Percentiles rank a stretch among this genome's conserved stretches.
Conservation (phyloP, 2,888 invertebrate species). For the Monochamus alternatus region DNA sequence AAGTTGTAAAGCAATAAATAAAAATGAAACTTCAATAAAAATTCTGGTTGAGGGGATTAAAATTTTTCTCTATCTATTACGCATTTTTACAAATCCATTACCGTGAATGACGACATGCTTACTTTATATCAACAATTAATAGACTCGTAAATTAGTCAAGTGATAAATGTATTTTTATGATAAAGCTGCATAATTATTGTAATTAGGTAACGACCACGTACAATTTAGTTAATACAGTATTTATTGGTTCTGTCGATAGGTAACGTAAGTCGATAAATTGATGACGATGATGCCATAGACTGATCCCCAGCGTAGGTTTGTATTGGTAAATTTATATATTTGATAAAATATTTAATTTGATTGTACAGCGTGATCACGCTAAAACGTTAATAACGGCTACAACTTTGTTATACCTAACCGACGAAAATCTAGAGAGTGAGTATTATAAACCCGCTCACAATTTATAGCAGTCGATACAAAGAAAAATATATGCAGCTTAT, state of each 20-base stretch:
- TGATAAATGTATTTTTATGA: not conserved
- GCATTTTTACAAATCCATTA: conserved; percentile 6
- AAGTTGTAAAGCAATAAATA: not conserved
- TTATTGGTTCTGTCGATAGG: not conserved
- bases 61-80: not conserved
- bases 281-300: not conserved
- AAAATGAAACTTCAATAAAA: not conserved
- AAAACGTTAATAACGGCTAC: too few relatives aligned
- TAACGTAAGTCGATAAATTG: not conserved
- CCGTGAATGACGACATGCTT: not conserved
- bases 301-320: not conserved
- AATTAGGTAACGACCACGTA: not conserved
- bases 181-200: not conserved
- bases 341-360: too few relatives aligned
- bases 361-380: too few relatives aligned
- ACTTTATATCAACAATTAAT: not conserved
- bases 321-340: too few relatives aligned
- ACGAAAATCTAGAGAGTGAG: too few relatives aligned
- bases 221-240: not conserved
- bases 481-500: too few relatives aligned
- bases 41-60: not conserved
- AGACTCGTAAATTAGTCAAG: not conserved
- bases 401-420: too few relatives aligned
- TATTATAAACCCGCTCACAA: too few relatives aligned
- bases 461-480: too few relatives aligned